Percentiles rank a stretch among this genome's conserved stretches.
Conservation (phyloP, 2,797 vertebrate species). For the Hafferia zeledoni region DNA sequence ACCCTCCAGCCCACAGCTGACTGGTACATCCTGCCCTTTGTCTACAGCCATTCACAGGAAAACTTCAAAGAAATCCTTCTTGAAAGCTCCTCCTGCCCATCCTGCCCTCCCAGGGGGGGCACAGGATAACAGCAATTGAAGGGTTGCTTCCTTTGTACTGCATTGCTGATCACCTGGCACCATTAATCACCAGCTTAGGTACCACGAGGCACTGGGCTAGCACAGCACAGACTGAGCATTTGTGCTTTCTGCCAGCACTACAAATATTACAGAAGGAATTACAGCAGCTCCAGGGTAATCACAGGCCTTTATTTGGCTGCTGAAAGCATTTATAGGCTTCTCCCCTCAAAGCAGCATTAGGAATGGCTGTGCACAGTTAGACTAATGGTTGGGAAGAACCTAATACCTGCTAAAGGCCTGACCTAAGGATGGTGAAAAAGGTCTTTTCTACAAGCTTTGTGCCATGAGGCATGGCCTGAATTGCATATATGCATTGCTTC, state of each 20-base stretch:
- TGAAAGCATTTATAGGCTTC: background rate
- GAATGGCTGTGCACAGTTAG: background rate
- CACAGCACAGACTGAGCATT: background rate
- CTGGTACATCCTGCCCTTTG: constrained; percentile 51
- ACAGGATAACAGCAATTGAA: background rate
- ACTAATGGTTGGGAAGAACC: background rate
- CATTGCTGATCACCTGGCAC: fast-evolving
- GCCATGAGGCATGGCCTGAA: background rate
- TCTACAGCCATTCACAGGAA: background rate
- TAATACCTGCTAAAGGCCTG: background rate
- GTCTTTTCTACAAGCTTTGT: background rate
- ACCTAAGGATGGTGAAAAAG: background rate
- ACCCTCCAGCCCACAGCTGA: background rate
- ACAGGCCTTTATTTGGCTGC: background rate
- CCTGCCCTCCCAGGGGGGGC: background rate
- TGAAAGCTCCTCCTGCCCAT: background rate
- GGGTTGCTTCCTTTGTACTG: background rate
- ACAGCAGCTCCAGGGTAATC: background rate
- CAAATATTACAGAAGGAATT: background rate
- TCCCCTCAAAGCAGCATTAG: background rate
- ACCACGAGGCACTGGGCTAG: background rate
- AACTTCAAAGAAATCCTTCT: constrained; percentile 43
- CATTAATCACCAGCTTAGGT: background rate
- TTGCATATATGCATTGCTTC: background rate
- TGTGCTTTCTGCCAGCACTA: background rate